Evolutionary conservation across 2,888 invertebrate species (phyloP).

Genomic region (Chromoteleia sp.): DNA sequence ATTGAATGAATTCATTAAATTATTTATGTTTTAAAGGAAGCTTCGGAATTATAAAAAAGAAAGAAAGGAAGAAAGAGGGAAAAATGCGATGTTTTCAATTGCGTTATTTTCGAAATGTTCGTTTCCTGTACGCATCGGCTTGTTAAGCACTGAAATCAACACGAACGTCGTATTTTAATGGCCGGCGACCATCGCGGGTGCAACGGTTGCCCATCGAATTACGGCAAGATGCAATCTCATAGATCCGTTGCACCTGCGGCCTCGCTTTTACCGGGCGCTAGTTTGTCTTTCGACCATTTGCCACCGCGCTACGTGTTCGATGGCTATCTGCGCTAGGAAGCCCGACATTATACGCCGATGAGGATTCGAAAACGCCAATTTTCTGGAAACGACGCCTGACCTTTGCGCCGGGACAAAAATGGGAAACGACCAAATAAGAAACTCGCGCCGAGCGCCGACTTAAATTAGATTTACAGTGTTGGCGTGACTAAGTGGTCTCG

Average conservation of each 20-base stretch:
- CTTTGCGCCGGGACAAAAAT: constrained; percentile 21
- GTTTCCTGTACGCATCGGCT: constrained; percentile 40
- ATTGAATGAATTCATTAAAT: no score
- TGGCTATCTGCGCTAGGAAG: constrained; percentile 34
- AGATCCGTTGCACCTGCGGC: constrained; percentile 56
- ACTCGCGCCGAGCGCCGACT: constrained; percentile 26
- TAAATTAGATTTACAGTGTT: constrained; percentile 64
- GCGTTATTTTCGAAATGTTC: constrained; percentile 30
- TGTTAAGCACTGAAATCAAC: constrained; percentile 42
- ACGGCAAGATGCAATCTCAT: constrained; percentile 34
- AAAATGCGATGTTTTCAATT: constrained; percentile 32
- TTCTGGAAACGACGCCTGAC: constrained; percentile 36
- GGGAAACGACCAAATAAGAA: constrained; percentile 2
- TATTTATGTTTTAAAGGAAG: no score
- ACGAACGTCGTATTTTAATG: constrained; percentile 51
- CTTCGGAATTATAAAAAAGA: no score
- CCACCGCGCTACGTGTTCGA: constrained; percentile 52
- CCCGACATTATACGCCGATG: constrained; percentile 12
- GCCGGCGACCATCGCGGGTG: constrained; percentile 39
- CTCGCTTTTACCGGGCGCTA: constrained; percentile 35
- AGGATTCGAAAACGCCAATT: constrained; percentile 35
- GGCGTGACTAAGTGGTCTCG: constrained; percentile 62
- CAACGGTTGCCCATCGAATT: constrained; percentile 52
- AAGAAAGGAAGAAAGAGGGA: no score
- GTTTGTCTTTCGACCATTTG: constrained; percentile 61